Conservation (phyloP, 2,113 vertebrate species). For the Phrynosoma blainvillii region DNA sequence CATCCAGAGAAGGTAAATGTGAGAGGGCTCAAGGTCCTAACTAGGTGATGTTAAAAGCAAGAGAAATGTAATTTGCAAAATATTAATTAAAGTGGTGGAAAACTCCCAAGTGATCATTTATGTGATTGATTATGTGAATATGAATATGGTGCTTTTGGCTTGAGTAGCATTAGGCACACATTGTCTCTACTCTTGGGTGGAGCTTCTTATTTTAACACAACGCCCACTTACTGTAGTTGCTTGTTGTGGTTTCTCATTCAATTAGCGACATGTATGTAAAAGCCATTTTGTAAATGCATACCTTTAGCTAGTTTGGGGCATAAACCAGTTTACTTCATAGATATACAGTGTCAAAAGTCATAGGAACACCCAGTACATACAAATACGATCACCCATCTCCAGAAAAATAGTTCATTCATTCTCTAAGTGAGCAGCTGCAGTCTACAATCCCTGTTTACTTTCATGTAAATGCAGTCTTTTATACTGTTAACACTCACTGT, state of each 20-base stretch:
- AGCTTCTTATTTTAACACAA: neutral
- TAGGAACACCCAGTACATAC: rapidly evolving
- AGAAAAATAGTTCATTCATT: neutral
- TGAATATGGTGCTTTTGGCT: neutral
- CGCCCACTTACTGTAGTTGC: neutral
- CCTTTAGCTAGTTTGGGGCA: neutral
- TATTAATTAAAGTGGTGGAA: neutral
- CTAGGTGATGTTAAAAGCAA: neutral
- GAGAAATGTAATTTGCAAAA: neutral
- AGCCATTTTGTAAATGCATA: neutral
- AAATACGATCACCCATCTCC: neutral
- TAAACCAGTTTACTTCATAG: rapidly evolving
- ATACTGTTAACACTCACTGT: constrained; percentile 3
- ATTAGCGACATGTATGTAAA: neutral
- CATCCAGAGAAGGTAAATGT: neutral
- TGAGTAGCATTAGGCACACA: neutral
- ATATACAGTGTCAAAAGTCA: neutral
- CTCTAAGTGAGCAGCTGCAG: constrained; percentile 54
- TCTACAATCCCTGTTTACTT: constrained; percentile 36
- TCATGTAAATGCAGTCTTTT: constrained; percentile 36
- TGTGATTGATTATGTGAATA: neutral
- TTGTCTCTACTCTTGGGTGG: neutral
- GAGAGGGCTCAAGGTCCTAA: neutral
- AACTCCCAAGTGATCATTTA: no score
- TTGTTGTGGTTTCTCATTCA: neutral